phyloP scores from a whole-genome alignment of 2,797 vertebrate species.

The Loriculus beryllinus region DNA sequence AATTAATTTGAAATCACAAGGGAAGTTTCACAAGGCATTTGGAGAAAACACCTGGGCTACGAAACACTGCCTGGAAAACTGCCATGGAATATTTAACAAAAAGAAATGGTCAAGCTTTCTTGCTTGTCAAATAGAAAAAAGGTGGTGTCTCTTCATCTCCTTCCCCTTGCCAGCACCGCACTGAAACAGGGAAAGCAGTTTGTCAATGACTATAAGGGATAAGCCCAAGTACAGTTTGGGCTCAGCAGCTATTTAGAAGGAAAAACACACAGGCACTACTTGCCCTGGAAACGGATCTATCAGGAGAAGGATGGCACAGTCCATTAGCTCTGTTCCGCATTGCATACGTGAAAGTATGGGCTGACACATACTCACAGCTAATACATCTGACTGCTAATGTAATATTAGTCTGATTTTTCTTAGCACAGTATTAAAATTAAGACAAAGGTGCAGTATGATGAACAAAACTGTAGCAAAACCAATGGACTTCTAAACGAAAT shows the following conservation, averaged over 20 bases:
- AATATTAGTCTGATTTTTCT: neutral
- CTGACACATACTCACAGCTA: neutral
- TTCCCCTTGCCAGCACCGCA: neutral
- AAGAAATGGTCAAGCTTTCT: neutral
- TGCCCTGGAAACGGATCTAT: neutral
- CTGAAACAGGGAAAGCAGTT: neutral
- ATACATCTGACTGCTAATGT: neutral
- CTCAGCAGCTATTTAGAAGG: neutral
- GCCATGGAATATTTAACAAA: neutral
- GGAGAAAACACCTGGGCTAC: constrained; percentile 27
- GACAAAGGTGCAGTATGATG: neutral
- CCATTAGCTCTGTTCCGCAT: rapidly evolving
- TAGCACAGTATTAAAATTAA: neutral
- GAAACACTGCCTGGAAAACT: neutral
- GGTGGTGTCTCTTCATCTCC: neutral
- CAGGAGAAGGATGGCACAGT: neutral
- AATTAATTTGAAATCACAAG: constrained; percentile 28
- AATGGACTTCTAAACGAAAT: neutral
- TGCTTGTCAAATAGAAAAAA: neutral
- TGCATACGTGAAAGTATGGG: neutral
- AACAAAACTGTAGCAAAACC: neutral
- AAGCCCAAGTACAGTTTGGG: neutral
- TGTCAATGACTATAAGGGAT: neutral
- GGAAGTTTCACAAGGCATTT: constrained; percentile 16
- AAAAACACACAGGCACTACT: neutral